Evolutionary conservation across 1,140 invertebrate genomes (phyloP), one percentile per base, ranked within the genome.

Genomic region (Drosophila yakuba): DNA sequence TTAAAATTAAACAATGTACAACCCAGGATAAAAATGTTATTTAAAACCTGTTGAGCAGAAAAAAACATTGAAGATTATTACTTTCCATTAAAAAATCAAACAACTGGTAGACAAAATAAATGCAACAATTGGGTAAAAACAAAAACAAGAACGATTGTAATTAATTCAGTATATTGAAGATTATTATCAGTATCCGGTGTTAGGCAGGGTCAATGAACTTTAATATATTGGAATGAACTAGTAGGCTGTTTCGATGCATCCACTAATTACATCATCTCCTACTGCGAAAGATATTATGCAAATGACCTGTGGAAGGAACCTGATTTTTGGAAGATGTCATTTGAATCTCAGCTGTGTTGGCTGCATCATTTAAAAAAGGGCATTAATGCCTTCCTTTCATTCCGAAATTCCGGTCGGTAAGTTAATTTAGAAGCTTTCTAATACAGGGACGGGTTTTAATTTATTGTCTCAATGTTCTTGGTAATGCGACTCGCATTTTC

Each of bases 351-450:
- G 14, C 38, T 14, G 14, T 39, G 38, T 8, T 32, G 1, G 14
- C 38, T 14, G 14, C 14, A 14, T 39, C 20, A 69, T 69, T 69
- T 55, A 55, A 54, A 72, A 45, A 60, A 62, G 39, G 20, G 47
- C 56, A 44, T 28, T 38, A 50, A 10, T 32, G 32, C 7, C 12
- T 25, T 2, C 14, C 4, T 23, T 47, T 28, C n/a, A 48, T 14
- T 28, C 36, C 28, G 48, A 35, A 50, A 32, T 28, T n/a, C 17
- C 20, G 63, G 43, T 5, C 25, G 41, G 45, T 20, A 64, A 20
- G 43, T 39, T 17, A 3, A 39, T 44, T 55, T 41, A 71, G 50
- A 71, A 68, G 43, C 35, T 71, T 68, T 48, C 43, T 71, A 69
- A 48, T 25, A 17, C 51, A 41, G 35, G 17, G 35, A n/a, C 50